phyloP scores from a whole-genome alignment of 2,113 vertebrate genomes.

The Motacilla tschutschensis region DNA sequence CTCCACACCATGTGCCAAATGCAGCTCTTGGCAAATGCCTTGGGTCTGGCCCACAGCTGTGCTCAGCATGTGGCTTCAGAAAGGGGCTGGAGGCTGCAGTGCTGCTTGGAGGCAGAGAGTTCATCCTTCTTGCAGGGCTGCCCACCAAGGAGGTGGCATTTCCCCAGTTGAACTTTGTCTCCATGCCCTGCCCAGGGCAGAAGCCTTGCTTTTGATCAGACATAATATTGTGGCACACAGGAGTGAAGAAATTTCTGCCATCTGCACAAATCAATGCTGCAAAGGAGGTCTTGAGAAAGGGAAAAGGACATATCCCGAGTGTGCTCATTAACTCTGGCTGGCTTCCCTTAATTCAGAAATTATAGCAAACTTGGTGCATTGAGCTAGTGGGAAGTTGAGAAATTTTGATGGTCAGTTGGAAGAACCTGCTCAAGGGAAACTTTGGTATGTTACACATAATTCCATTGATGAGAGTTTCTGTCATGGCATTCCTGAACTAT shows the following conservation, averaged over 20 bases:
- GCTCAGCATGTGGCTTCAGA: neutral
- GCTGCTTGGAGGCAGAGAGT: neutral
- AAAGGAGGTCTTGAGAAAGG: neutral
- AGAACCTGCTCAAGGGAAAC: neutral
- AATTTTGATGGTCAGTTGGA: neutral
- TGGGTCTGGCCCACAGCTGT: neutral
- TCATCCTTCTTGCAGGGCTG: neutral
- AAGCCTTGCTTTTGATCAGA: neutral
- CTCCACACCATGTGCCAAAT: neutral
- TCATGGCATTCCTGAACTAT: neutral
- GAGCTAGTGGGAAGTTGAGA: neutral
- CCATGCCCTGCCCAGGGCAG: fast-evolving
- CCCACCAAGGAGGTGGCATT: neutral
- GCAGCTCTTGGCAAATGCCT: neutral
- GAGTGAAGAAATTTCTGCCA: neutral
- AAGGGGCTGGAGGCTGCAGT: neutral
- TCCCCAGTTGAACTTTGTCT: neutral
- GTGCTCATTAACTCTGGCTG: neutral
- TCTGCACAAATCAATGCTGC: neutral
- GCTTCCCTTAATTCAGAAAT: constrained; percentile 12
- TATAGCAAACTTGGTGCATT: neutral
- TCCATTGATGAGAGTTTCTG: neutral
- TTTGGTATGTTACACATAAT: neutral
- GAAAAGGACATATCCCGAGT: neutral
- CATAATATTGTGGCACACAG: neutral